A percentile compares a stretch with the other conserved stretches of the same genome.
These are phyloP conservation scores for Platycheirus rosarum DNA, from an alignment of 2,888 invertebrate species.

Conservation along the genomic window DNA sequence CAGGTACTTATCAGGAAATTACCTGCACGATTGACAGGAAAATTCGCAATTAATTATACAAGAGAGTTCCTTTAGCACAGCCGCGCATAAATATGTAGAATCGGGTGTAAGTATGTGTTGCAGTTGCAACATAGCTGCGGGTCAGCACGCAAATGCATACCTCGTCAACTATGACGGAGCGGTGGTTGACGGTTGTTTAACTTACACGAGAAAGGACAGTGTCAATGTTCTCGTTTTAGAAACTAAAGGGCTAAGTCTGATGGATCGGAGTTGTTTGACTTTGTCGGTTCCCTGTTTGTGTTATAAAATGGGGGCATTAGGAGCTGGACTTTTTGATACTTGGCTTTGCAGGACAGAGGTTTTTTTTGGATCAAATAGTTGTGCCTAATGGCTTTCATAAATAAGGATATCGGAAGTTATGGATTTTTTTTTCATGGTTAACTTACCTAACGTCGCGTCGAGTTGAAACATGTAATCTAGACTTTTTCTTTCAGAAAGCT, in stretches of 20 bases:
- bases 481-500: too few relatives aligned
- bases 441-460: too few relatives aligned
- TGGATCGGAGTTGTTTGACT: constrained; percentile 20
- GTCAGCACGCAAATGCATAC: constrained; percentile 70
- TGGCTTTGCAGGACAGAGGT: neutral
- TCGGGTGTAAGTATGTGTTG: constrained; percentile 25
- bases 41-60: constrained; percentile 73
- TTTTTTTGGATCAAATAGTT: neutral
- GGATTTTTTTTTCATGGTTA: too few relatives aligned
- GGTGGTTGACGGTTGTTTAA: constrained; percentile 66
- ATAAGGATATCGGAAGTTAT: neutral
- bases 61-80: constrained; percentile 48
- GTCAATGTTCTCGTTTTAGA: constrained; percentile 59
- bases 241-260: constrained; percentile 3
- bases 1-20: constrained; percentile 73
- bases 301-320: constrained; percentile 19
- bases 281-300: constrained; percentile 37
- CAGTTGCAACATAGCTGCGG: constrained; percentile 55
- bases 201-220: constrained; percentile 44
- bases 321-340: constrained; percentile 7
- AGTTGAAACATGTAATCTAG: too few relatives aligned
- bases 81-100: neutral
- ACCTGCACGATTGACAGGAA: constrained; percentile 74
- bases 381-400: neutral
- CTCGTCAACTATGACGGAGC: constrained; percentile 71